phyloP scores from a whole-genome alignment of 2,888 invertebrate species.

The Leucophenga maculata region DNA sequence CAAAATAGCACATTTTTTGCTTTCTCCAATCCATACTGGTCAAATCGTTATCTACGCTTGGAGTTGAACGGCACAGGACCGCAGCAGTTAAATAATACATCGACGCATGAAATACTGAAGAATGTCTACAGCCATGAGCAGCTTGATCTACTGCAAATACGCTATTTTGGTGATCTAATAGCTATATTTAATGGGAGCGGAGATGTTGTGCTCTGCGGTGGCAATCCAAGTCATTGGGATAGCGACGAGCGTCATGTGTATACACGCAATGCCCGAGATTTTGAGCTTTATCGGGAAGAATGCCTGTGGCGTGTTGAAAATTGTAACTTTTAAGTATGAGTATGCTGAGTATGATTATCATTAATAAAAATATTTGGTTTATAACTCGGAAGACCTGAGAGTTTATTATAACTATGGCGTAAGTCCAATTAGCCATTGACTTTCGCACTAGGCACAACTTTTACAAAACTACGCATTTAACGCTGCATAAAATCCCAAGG shows the following conservation, averaged over 20 bases:
- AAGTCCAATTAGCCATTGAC: not conserved
- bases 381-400: not conserved
- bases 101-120: conserved; percentile 44
- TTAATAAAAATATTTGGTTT: not conserved
- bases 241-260: conserved; percentile 54
- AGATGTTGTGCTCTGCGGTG: conserved; percentile 52
- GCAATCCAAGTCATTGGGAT: conserved; percentile 49
- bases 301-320: conserved; percentile 60
- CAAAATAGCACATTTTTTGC: not conserved
- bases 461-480: conserved; percentile 36
- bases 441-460: conserved; percentile 8
- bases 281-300: conserved; percentile 41
- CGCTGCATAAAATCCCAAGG: conserved; percentile 84
- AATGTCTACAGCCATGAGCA: conserved; percentile 53
- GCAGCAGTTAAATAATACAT: conserved; percentile 26
- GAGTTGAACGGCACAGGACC: conserved; percentile 27
- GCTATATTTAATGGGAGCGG: conserved; percentile 47
- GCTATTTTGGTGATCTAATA: conserved; percentile 40
- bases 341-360: not conserved
- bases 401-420: not conserved
- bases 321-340: conserved; percentile 40
- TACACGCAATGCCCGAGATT: conserved; percentile 47
- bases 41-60: conserved; percentile 50
- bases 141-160: conserved; percentile 49
- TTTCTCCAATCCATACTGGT: conserved; percentile 50